These are phyloP conservation scores for Diachasma alloeum DNA, from an alignment of 1,140 invertebrate genomes.

Conservation along the genomic window DNA sequence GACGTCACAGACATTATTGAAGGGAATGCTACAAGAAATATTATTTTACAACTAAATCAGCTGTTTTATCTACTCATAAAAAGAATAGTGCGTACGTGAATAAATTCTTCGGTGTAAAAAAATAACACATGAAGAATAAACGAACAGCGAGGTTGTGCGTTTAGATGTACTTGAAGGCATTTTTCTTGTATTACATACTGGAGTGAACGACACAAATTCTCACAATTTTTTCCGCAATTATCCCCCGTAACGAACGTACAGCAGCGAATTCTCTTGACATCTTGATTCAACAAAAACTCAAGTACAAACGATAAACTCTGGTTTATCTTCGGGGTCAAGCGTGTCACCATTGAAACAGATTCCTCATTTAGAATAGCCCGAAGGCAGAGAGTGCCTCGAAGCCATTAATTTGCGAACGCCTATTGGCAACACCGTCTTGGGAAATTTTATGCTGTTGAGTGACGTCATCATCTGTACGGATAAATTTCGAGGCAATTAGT, in stretches of 20 bases:
- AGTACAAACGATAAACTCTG: neutral
- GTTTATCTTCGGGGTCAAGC: neutral
- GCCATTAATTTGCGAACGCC: neutral
- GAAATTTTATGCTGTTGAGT: neutral
- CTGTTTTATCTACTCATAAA: neutral
- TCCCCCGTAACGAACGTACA: neutral
- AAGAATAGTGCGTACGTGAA: too few species aligned
- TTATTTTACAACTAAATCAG: neutral
- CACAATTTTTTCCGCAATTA: neutral
- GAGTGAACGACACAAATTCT: neutral
- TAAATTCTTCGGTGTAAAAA: too few species aligned
- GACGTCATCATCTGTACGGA: too few species aligned
- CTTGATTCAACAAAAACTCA: neutral
- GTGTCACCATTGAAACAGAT: neutral
- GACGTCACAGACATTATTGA: neutral
- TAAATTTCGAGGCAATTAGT: too few species aligned
- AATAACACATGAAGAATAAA: too few species aligned
- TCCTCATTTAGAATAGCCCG: neutral
- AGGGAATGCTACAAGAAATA: neutral
- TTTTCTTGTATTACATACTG: neutral
- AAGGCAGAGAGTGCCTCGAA: neutral
- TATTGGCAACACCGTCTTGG: neutral
- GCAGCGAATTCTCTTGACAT: neutral
- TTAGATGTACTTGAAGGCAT: neutral
- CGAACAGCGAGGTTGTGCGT: neutral